Evolutionary conservation across 2,113 vertebrate genomes (phyloP).

Genomic region (Cepphus grylle): DNA sequence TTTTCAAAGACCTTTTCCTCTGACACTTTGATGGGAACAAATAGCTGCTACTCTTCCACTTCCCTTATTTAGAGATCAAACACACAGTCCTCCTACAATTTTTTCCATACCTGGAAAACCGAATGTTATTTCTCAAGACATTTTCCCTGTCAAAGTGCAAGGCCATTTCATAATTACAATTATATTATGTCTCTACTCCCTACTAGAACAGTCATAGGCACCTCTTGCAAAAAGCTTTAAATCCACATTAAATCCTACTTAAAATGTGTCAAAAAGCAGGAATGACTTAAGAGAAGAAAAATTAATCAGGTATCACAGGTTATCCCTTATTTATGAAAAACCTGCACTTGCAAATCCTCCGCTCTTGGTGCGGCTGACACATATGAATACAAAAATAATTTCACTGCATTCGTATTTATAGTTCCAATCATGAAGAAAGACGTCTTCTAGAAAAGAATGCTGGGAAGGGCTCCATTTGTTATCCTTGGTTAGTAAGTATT

Average conservation of each 20-base stretch:
- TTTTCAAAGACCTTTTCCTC: not conserved
- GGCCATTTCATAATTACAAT: conserved; percentile 16
- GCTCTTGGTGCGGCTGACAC: not conserved
- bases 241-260: conserved; percentile 4
- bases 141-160: not conserved
- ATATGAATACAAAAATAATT: not conserved
- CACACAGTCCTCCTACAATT: not conserved
- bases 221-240: not conserved
- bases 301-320: not conserved
- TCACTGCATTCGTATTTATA: conserved; percentile 33
- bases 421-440: conserved; percentile 35
- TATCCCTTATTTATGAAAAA: not conserved
- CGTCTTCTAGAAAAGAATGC: not conserved
- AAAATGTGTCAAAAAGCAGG: conserved; percentile 19
- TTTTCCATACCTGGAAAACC: not conserved
- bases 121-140: not conserved
- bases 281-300: not conserved
- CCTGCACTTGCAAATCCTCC: not conserved
- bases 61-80: conserved; percentile 23
- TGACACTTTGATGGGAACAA: not conserved
- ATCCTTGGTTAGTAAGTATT: conserved; percentile 10
- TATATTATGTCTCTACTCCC: not conserved
- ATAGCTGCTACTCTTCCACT: not conserved
- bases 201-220: not conserved
- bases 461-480: conserved; percentile 15